Percentiles rank a stretch among this genome's conserved stretches.
These are phyloP conservation scores for Semibalanus balanoides DNA, from an alignment of 1,140 invertebrate species.

Conservation along the genomic window DNA sequence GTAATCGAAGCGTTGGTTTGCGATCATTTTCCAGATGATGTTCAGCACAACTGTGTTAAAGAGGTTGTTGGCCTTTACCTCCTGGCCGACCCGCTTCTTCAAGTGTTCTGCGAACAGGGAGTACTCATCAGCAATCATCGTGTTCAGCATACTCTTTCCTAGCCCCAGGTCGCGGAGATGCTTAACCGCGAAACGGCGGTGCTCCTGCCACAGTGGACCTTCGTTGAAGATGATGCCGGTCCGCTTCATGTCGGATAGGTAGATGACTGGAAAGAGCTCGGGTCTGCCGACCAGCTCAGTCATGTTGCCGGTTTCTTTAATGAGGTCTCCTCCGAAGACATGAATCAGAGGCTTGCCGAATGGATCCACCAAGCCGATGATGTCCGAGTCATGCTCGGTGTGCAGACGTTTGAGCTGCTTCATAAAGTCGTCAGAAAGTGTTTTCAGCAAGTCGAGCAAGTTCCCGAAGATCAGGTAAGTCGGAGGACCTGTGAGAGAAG, in stretches of 20 bases:
- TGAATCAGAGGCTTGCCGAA: not conserved
- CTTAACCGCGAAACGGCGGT: slow-evolving; percentile 13
- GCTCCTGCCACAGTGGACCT: slow-evolving; percentile 12
- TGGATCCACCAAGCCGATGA: not conserved
- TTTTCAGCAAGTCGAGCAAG: not conserved
- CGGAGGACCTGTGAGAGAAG: not conserved
- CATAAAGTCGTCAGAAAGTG: not conserved
- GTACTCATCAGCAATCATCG: slow-evolving; percentile 53
- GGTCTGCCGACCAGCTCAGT: not conserved
- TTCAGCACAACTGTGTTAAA: slow-evolving; percentile 46
- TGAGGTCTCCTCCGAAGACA: not conserved
- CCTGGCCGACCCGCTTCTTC: not conserved
- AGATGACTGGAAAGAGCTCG: not conserved
- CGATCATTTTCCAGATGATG: slow-evolving; percentile 72
- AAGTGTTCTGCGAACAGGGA: slow-evolving; percentile 29
- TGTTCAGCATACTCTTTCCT: slow-evolving; percentile 54
- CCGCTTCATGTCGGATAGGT: not conserved
- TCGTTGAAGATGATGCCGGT: slow-evolving; percentile 7
- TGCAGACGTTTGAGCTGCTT: not conserved
- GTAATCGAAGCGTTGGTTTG: slow-evolving; percentile 46
- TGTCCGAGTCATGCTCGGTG: not conserved
- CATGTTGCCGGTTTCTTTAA: no score
- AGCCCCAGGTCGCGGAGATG: slow-evolving; percentile 42
- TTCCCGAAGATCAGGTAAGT: not conserved
- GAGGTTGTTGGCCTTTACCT: slow-evolving; percentile 23